Base-by-base conservation (phyloP, 2,113 vertebrate species). In the Phylloscopus whistleri region DNA sequence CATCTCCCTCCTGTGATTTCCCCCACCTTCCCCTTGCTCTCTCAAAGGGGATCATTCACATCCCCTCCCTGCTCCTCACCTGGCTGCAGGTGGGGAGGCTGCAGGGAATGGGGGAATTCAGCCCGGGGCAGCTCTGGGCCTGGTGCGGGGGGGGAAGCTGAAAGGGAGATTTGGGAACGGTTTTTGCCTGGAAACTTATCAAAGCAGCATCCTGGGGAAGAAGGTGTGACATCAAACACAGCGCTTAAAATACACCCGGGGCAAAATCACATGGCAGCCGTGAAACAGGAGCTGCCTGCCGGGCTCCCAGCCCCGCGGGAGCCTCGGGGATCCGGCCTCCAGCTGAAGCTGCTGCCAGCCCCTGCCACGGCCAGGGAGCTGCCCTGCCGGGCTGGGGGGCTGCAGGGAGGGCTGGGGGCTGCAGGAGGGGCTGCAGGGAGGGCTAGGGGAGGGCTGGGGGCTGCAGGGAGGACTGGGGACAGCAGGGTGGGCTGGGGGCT, bases 211-310 rank as follows among this genome's bases (percentile, higher is more conserved):
- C 95, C 84, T 64, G 59, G 78, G 64, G 69, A 93, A 53, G 91
- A 35, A 91, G 74, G 63, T 37, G 52, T 97, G 96, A 97, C 94
- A 82, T 96, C 97, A 96, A 94, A 93, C 8, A 43, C 77, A 87
- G 87, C 0, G 37, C 96, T 96, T 97, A 96, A 97, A 97, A 97
- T 97, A 96, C 6, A 91, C 82, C 68, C 84, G 74, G 87, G 83
- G 75, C 87, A 81, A 35, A 94, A 86, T 96, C 94, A 94, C 95
- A 89, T 68, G 93, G 90, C 62, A 79, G 90, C 84, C 56, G 39
- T 87, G 94, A 74, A 69, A 95, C 49, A 21, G 62, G 89, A 96
- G 89, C 95, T 22, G 43, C 21, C 95, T 22, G 43, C 21, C 1
- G 39, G 79, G 90, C 81, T 75, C 66, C 70, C 10, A 56, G 37